Conservation (phyloP, 2,113 vertebrate genomes). For the Sturnus vulgaris region DNA sequence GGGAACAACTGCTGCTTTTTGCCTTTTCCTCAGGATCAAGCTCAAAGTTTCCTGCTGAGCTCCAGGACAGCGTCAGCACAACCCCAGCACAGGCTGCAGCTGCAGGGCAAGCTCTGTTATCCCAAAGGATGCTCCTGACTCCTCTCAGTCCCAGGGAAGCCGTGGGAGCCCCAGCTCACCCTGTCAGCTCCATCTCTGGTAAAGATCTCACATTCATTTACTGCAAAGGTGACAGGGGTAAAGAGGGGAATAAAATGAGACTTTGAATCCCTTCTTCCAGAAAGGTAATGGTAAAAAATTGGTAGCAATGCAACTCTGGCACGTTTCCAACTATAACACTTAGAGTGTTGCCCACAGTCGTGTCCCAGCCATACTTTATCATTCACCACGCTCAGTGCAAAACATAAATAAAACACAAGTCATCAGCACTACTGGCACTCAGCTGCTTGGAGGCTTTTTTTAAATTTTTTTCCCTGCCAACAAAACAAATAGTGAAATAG, state of each 20-base stretch:
- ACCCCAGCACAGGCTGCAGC: not conserved
- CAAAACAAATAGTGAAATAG: not conserved
- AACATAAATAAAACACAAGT: constrained; percentile 45
- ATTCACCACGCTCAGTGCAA: not conserved
- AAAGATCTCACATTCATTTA: constrained; percentile 24
- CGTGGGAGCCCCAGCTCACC: not conserved
- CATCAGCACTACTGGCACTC: not conserved
- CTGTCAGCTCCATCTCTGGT: not conserved
- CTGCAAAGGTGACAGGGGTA: not conserved
- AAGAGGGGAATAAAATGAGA: constrained; percentile 1
- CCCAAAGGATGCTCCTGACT: not conserved
- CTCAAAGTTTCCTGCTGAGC: not conserved
- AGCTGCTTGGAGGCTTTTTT: not conserved
- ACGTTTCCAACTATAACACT: not conserved
- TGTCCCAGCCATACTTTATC: constrained; percentile 17
- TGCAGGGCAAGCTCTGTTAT: not conserved
- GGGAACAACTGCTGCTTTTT: not conserved
- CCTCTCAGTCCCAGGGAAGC: not conserved
- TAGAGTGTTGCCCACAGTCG: not conserved
- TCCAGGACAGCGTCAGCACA: not conserved
- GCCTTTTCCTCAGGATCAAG: not conserved
- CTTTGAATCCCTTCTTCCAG: not conserved
- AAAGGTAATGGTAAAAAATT: constrained; percentile 28
- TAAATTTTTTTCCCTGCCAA: not conserved
- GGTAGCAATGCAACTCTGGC: constrained; percentile 4